phyloP scores from a whole-genome alignment of 2,888 invertebrate genomes.

The Agrochola lychnidis region DNA sequence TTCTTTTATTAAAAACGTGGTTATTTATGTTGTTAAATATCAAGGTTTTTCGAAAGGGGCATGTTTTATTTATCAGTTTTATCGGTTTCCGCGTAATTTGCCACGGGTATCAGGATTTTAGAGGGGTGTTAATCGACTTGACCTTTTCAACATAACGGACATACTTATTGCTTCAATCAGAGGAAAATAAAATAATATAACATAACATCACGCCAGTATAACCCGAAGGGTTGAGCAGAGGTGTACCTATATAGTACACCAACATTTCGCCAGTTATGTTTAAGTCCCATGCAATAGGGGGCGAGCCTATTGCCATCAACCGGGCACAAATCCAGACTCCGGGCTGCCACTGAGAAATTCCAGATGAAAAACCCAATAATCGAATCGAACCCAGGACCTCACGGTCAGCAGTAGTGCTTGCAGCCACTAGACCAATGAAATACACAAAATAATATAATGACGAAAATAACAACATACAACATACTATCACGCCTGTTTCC shows the following conservation, averaged over 20 bases:
- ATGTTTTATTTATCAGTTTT: slow-evolving; percentile 35
- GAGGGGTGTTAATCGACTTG: slow-evolving; percentile 29
- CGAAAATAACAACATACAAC: too few species aligned
- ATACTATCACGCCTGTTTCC: background rate
- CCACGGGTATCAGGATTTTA: slow-evolving; percentile 10
- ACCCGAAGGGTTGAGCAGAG: too few species aligned
- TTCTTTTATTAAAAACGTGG: background rate
- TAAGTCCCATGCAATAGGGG: too few species aligned
- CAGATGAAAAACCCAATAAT: too few species aligned
- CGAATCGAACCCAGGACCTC: too few species aligned
- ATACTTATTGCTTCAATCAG: slow-evolving; percentile 13
- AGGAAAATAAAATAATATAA: slow-evolving; percentile 1
- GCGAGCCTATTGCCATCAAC: too few species aligned
- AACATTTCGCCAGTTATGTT: too few species aligned
- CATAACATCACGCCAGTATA: background rate
- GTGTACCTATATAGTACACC: too few species aligned
- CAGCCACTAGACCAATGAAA: too few species aligned
- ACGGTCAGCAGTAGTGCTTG: too few species aligned
- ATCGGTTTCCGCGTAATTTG: slow-evolving; percentile 37
- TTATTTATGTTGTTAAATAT: slow-evolving; percentile 9
- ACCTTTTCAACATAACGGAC: slow-evolving; percentile 38
- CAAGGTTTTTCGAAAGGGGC: slow-evolving; percentile 12
- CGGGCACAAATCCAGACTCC: too few species aligned
- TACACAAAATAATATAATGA: background rate
- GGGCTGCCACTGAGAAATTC: too few species aligned